A percentile compares a stretch with the other conserved stretches of the same genome.
Evolutionary conservation across 2,113 vertebrate species (phyloP).

Genomic region (Copsychus sechellarum): DNA sequence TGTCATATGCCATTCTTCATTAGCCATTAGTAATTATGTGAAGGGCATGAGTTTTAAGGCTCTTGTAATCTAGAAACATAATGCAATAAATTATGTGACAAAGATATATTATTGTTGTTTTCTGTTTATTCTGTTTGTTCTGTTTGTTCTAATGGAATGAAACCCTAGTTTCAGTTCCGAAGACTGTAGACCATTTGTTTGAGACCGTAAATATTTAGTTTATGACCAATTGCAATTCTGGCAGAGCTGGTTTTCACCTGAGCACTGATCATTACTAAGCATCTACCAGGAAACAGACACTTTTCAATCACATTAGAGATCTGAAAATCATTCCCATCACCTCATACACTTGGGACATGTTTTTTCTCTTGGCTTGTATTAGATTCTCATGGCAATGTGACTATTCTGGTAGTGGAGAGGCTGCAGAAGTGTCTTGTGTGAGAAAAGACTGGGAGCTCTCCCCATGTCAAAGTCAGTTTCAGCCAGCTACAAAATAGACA

Average conservation of each 20-base stretch:
- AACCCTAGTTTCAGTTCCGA: background rate
- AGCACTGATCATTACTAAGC: background rate
- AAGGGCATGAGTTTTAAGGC: background rate
- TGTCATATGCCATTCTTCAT: background rate
- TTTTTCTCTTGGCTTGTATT: background rate
- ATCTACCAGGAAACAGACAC: background rate
- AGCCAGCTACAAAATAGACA: fast-evolving
- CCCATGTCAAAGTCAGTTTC: background rate
- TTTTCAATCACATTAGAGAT: background rate
- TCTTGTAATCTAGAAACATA: background rate
- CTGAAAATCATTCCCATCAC: background rate
- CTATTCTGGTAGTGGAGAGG: background rate
- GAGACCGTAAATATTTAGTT: background rate
- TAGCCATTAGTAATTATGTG: background rate
- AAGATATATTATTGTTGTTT: background rate
- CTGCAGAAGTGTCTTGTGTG: background rate
- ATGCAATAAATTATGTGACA: background rate
- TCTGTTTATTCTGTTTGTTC: background rate
- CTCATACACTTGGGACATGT: fast-evolving
- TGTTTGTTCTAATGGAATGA: background rate
- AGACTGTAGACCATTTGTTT: background rate
- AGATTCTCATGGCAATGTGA: background rate
- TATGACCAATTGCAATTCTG: background rate
- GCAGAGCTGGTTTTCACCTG: background rate
- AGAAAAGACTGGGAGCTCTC: background rate